Evolutionary conservation across 2,888 invertebrate species (phyloP).

Genomic region (Automeris io): DNA sequence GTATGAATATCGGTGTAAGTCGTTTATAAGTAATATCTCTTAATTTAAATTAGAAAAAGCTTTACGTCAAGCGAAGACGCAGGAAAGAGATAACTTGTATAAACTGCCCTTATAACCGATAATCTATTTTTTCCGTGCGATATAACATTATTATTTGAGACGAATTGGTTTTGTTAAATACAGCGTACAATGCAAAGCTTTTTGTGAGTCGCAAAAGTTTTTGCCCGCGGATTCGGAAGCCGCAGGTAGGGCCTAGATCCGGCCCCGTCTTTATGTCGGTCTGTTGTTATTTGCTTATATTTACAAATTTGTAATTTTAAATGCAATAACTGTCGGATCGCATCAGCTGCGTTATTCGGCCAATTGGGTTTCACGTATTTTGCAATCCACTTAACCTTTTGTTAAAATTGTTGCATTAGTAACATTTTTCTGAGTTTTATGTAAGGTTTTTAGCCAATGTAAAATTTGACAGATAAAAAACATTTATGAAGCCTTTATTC

Average conservation of each 20-base stretch:
- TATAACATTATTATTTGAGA: conserved; percentile 66
- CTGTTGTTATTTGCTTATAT: conserved; percentile 61
- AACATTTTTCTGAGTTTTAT: not conserved
- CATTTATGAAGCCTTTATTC: too few relatives aligned
- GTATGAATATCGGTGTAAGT: too few relatives aligned
- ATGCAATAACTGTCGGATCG: conserved; percentile 64
- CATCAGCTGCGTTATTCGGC: conserved; percentile 60
- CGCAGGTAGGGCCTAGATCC: conserved; percentile 74
- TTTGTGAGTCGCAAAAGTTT: conserved; percentile 68
- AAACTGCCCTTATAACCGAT: conserved; percentile 35
- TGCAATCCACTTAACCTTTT: conserved; percentile 12
- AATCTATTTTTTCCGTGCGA: conserved; percentile 63
- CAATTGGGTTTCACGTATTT: conserved; percentile 50
- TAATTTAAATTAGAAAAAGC: not conserved
- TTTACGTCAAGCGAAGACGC: not conserved
- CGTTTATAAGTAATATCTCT: too few relatives aligned
- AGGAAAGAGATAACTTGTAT: not conserved
- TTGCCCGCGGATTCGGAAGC: conserved; percentile 70
- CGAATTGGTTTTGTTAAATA: conserved; percentile 62
- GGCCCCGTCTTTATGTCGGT: conserved; percentile 53
- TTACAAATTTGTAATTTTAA: conserved; percentile 69
- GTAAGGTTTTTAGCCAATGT: not conserved
- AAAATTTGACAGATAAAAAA: too few relatives aligned
- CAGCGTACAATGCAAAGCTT: conserved; percentile 59
- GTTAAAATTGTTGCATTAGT: conserved; percentile 5